Conservation (phyloP, 2,113 vertebrate species). For the Melozone crissalis region DNA sequence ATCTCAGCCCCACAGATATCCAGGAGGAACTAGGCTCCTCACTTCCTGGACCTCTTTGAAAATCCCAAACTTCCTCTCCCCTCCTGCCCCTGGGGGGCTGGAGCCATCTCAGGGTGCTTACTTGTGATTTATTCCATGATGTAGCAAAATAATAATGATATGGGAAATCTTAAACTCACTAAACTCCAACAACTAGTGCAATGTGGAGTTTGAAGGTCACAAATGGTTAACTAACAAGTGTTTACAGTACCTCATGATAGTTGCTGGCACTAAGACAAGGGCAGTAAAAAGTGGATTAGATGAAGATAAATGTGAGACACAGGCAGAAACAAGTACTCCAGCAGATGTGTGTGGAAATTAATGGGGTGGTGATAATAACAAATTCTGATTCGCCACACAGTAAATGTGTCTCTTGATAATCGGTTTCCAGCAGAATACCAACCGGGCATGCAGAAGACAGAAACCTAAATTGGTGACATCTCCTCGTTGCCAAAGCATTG, state of each 20-base stretch:
- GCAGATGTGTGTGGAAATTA: slow-evolving; percentile 72
- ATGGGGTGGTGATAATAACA: slow-evolving; percentile 66
- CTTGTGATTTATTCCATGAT: neutral
- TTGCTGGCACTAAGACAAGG: slow-evolving; percentile 61
- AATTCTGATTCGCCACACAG: slow-evolving; percentile 35
- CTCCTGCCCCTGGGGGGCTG: neutral
- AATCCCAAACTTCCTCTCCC: neutral
- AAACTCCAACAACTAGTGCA: neutral
- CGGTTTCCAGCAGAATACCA: neutral
- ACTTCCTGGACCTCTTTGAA: neutral
- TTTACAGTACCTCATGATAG: slow-evolving; percentile 17
- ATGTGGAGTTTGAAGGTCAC: neutral
- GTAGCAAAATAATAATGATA: neutral
- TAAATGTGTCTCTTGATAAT: slow-evolving; percentile 27
- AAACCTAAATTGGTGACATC: neutral
- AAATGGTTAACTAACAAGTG: slow-evolving; percentile 51
- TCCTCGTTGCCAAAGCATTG: neutral
- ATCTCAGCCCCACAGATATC: neutral
- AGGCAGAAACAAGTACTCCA: slow-evolving; percentile 51
- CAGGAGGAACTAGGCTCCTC: neutral
- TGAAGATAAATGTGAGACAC: slow-evolving; percentile 69
- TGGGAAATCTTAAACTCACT: neutral
- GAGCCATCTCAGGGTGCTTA: accelerated
- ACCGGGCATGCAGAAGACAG: neutral
- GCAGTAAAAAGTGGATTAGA: slow-evolving; percentile 68